Evolutionary conservation across 2,113 vertebrate genomes (phyloP), one percentile per base, ranked within the genome.

Genomic region (Dascyllus trimaculatus): DNA sequence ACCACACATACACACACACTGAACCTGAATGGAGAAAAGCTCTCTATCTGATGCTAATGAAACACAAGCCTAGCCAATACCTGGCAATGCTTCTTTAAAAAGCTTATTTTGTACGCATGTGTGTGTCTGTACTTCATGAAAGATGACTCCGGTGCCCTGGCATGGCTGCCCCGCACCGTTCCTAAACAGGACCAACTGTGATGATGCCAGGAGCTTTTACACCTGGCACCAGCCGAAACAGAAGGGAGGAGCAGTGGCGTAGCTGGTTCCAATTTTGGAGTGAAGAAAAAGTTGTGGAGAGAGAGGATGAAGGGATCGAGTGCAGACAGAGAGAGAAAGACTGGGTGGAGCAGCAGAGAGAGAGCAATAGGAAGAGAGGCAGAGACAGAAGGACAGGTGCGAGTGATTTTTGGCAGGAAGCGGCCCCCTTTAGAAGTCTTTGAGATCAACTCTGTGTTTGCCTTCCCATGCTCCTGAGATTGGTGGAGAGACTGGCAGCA

Each of bases 391-490:
- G 88, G 85, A 92, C 92, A 94, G 94, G 93, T 95, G 93, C 85
- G 48, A 87, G 85, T 74, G 81, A 77, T 84, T 90, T 87, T 90
- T 91, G 93, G 91, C 92, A 92, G 90, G 91, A 91, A 87, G 90
- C 74, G 56, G 18, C 49, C 19, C 32, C 68, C 85, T 88, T 91
- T 86, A 82, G 78, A 94, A 90, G 85, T 88, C 85, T 91, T 91
- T 93, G 94, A 92, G 93, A 94, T 87, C 61, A 52, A 56, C 57
- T 79, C 86, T 85, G 77, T 95, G 93, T 95, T 94, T 94, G 93
- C 86, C 89, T 95, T 95, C 94, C 94, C 93, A 94, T 91, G 92
- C 87, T 90, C 82, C 85, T 77, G 86, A 90, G 86, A 87, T 69
- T 21, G 85, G 70, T 48, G 70, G 71, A 68, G 11, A 72, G 78